These are phyloP conservation scores for Pitta sordida DNA, from an alignment of 2,113 vertebrate species.

Conservation along the genomic window DNA sequence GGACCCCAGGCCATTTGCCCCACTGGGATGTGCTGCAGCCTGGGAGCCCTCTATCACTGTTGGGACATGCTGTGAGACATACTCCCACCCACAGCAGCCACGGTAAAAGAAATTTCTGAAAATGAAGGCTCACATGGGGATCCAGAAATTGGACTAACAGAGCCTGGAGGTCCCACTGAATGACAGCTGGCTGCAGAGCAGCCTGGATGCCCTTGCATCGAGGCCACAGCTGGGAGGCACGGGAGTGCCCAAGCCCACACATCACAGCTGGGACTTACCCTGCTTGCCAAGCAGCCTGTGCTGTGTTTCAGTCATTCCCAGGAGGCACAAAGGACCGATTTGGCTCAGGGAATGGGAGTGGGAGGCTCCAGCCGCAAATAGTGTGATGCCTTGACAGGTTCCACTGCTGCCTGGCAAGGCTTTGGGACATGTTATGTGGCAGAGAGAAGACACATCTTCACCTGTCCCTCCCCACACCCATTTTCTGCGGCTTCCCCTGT, in stretches of 20 bases:
- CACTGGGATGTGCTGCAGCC: neutral
- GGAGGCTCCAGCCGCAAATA: neutral
- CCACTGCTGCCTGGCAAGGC: neutral
- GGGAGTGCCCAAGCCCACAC: neutral
- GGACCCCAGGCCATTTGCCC: neutral
- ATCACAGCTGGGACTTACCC: neutral
- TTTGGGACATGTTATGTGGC: neutral
- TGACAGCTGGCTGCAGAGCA: neutral
- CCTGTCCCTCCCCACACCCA: neutral
- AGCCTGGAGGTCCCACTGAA: neutral
- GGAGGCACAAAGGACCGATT: neutral
- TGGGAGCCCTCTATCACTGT: neutral
- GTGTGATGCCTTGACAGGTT: neutral
- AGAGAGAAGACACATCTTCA: neutral
- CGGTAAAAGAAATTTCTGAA: neutral
- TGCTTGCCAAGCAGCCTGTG: neutral
- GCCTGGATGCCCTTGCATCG: rapidly evolving
- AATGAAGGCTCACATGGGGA: neutral
- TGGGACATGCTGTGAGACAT: neutral
- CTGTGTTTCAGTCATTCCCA: neutral
- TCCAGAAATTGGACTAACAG: neutral
- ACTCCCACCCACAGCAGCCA: neutral
- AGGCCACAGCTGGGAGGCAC: neutral
- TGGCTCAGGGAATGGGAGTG: neutral
- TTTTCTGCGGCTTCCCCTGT: neutral